Evolutionary conservation across 2,888 invertebrate species (phyloP).

Genomic region (Sylvicola cinctus): DNA sequence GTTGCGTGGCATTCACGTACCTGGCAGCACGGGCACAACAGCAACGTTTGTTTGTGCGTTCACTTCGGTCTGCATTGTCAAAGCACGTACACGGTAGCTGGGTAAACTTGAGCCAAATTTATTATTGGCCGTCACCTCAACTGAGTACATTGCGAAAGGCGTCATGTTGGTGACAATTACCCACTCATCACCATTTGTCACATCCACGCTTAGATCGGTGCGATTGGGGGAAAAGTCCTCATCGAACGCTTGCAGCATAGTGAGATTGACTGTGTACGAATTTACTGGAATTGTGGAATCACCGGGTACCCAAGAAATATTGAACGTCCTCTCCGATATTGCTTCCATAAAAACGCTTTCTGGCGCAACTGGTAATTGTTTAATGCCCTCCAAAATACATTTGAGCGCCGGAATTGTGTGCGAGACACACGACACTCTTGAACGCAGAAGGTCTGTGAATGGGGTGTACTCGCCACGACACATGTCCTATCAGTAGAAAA

Average conservation of each 20-base stretch:
- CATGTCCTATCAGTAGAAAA: too few relatives aligned
- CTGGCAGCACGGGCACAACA: conserved; percentile 44
- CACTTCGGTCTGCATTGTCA: conserved; percentile 46
- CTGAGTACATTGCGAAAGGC: conserved; percentile 69
- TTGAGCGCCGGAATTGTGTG: conserved; percentile 65
- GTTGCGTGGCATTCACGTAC: too few relatives aligned
- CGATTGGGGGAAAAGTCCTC: conserved; percentile 15
- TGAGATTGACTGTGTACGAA: conserved; percentile 50
- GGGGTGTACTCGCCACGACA: conserved; percentile 70
- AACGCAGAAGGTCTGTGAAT: conserved; percentile 63
- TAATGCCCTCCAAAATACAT: conserved; percentile 63
- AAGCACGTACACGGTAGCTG: conserved; percentile 45
- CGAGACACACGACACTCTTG: conserved; percentile 65
- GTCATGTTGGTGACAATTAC: conserved; percentile 37
- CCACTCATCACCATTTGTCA: conserved; percentile 35
- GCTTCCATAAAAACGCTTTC: conserved; percentile 50
- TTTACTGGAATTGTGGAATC: conserved; percentile 37
- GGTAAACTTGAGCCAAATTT: conserved; percentile 58
- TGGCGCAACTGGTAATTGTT: conserved; percentile 47
- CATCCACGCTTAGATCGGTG: conserved; percentile 24
- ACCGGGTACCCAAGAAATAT: conserved; percentile 50
- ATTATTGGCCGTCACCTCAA: conserved; percentile 51
- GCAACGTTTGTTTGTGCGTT: conserved; percentile 34
- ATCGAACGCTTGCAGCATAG: conserved; percentile 47
- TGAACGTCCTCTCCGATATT: conserved; percentile 46